Evolutionary conservation across 2,113 vertebrate species (phyloP).

Genomic region (Actenoides hombroni): DNA sequence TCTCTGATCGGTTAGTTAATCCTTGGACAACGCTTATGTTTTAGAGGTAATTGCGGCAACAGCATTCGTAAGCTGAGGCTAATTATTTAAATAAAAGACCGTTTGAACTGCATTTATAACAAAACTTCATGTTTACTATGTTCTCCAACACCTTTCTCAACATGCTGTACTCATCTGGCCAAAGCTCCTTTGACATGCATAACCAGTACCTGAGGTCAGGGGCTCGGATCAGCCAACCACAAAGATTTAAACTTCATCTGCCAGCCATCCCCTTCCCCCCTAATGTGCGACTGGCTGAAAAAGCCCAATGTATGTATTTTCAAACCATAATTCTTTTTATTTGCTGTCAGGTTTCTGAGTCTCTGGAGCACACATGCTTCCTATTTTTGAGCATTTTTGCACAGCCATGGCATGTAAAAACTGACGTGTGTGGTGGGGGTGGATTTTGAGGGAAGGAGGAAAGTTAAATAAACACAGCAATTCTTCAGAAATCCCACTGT

Average conservation of each 20-base stretch:
- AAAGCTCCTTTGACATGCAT: neutral
- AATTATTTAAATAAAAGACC: neutral
- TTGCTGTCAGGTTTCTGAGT: slow-evolving; percentile 16
- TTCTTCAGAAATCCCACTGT: neutral
- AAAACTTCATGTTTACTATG: neutral
- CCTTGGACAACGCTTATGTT: neutral
- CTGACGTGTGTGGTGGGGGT: neutral
- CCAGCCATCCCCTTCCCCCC: neutral
- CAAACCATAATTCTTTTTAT: slow-evolving; percentile 20
- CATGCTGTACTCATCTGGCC: neutral
- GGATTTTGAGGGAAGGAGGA: neutral
- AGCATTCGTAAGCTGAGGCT: neutral
- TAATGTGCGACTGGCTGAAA: neutral
- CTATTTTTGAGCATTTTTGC: slow-evolving; percentile 4
- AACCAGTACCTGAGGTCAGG: neutral
- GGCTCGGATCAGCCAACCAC: neutral
- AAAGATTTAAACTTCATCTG: neutral
- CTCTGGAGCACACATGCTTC: slow-evolving; percentile 40
- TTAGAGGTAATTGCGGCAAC: neutral
- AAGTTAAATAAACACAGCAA: neutral
- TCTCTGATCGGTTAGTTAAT: neutral
- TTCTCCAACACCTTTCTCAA: neutral
- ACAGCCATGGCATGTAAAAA: neutral
- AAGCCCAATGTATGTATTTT: neutral
- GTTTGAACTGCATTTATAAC: neutral